phyloP scores from a whole-genome alignment of 1,140 invertebrate species.

The Dufourea novaeangliae region DNA sequence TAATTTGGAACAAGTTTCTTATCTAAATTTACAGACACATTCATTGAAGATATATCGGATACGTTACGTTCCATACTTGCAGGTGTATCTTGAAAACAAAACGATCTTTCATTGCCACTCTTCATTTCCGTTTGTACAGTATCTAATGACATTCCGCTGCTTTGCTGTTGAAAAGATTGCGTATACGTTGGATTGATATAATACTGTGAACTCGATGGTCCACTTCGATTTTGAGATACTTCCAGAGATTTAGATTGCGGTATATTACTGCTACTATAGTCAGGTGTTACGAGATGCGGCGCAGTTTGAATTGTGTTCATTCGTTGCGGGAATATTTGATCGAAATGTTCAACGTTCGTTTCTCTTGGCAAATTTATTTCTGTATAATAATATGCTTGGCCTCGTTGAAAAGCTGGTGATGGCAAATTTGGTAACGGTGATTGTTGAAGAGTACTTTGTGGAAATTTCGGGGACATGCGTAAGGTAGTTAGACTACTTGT shows the following conservation, averaged over 20 bases:
- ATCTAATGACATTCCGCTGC: background rate
- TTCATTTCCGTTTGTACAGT: background rate
- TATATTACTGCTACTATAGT: background rate
- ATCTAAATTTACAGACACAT: background rate
- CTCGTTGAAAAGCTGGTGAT: background rate
- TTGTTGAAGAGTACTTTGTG: background rate
- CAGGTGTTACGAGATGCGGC: background rate
- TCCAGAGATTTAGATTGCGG: background rate
- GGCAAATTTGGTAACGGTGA: background rate
- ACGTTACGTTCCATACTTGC: background rate
- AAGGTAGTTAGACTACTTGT: background rate
- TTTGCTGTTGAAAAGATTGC: background rate
- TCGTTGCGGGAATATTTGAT: constrained; percentile 8
- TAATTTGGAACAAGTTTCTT: constrained; percentile 27
- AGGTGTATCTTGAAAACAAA: background rate
- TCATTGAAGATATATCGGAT: background rate
- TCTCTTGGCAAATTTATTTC: background rate
- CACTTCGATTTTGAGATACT: background rate
- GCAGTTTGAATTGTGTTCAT: background rate
- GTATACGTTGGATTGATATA: background rate
- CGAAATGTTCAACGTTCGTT: background rate
- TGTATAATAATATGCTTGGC: background rate
- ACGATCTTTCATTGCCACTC: background rate
- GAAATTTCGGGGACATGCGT: background rate
- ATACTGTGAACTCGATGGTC: background rate